These are phyloP conservation scores for Parazoanthus swiftii DNA, from an alignment of 92 coral and sea anemone genomes.

Conservation along the genomic window DNA sequence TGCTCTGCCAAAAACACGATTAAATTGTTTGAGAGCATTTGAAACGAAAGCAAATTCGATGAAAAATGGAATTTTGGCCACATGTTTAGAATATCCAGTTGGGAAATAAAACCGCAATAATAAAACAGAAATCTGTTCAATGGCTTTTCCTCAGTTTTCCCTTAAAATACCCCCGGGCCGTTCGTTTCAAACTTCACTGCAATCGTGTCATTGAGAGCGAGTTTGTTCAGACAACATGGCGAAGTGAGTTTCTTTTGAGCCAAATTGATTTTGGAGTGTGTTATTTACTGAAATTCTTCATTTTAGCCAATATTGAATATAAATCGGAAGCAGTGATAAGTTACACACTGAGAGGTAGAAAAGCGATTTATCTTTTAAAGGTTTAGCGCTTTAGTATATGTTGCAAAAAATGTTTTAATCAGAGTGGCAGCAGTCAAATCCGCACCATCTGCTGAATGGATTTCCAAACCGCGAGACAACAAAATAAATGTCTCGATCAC, in stretches of 20 bases:
- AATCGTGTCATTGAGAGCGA: too few relatives aligned
- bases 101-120: slow-evolving; percentile 15
- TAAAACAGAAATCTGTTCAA: background rate
- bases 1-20: background rate
- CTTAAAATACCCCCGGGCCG: background rate
- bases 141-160: background rate
- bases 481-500: background rate
- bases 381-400: background rate
- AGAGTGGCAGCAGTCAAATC: background rate
- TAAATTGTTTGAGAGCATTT: background rate
- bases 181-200: background rate
- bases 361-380: background rate
- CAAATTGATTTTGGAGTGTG: background rate
- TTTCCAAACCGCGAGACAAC: background rate
- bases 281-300: slow-evolving; percentile 3
- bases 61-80: background rate
- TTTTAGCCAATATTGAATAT: slow-evolving; percentile 8
- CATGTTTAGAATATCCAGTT: slow-evolving; percentile 5
- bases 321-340: slow-evolving; percentile 3
- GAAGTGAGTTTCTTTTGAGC: background rate
- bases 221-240: slow-evolving; percentile 4
- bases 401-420: background rate
- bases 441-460: background rate
- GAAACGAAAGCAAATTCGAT: background rate
- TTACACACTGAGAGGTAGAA: background rate